Base-by-base conservation (phyloP, 2,888 invertebrate genomes). In the Sphaerolaimus hirsutus region DNA sequence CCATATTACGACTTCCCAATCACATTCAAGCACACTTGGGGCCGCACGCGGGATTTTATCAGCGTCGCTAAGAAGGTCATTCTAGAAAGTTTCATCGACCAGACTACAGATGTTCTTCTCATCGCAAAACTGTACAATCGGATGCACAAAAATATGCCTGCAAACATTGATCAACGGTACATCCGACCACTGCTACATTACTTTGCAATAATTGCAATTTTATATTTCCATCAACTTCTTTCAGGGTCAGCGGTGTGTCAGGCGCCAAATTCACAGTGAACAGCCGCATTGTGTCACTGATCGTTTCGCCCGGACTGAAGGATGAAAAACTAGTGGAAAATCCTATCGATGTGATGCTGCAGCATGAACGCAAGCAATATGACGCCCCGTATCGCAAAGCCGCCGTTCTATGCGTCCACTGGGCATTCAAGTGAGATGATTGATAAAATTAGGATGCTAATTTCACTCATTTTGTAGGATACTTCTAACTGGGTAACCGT, bases 321-420 rank as follows among this genome's bases (percentile, higher is more conserved):
- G 35, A 44, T 21, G 5, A 2, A 3, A 12, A 35, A 1, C 27
- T 47, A 3, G 3, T 2, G 7, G 29, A 36, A 2, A 3, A 40
- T 14, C 44, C 44, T 3, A 7, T 43, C 12, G 10, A 37, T 22
- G 25, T 44, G 35, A 4, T 17, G 3, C 7, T 48, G 4, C 21
- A 40, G 25, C 45, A 45, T 17, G 2, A 2, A 2, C 5, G 24
- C 19, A n/a, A 5, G 10, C 48, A 48, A 24, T 14, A n/a, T 2
- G 45, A 45, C 23, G 14, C 4, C 2, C 45, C 45, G 23, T 44
- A 22, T 27, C 4, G n/a, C 22, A 48, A 48, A 22, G 48, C 24
- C n/a, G 48, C 48, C 26, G 17, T 45, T 22, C 26, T 48, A 19
- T 48, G 48, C 42, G 48, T 48, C 25, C 12, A 32, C 17, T 48